Base-by-base conservation (phyloP, 2,888 invertebrate species). In the Thecocarcelia acutangulata region DNA sequence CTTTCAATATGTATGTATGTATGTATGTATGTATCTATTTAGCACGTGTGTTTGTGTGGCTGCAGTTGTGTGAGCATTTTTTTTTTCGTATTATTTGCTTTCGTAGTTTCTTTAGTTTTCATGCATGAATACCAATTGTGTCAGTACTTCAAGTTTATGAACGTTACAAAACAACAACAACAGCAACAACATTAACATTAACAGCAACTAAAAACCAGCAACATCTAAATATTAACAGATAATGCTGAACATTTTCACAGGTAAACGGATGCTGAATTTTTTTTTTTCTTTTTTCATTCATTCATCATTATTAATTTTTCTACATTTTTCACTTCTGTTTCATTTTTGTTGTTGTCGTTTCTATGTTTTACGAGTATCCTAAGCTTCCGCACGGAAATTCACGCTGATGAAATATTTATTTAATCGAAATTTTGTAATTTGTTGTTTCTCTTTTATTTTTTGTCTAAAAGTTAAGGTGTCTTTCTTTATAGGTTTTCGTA, bases 121-220 rank as follows among this genome's bases (percentile, higher is more conserved):
- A 82, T 82, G 69, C 76, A 72, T 78, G 78, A 78, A 82, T 82
- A 74, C 72, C 76, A 82, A 78, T 78, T 82, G 70, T 82, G 68
- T 70, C 66, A 78, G 74, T 77, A 74, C 74, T 78, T 74, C 78
- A 78, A 75, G 69, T 82, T 82, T 78, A 66, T 61, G 50, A 82
- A 64, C 61, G 24, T 61, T 73, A 15, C 13, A 33, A 80, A 66
- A 24, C 56, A 17, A 56, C 66, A 69, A 24, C 17, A 56, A 15
- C 61, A n/a, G 56, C 54, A 73, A 19, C 9, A 64, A 66, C n/a
- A n/a, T n/a, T n/a, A n/a, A n/a, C n/a, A n/a, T n/a, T n/a, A n/a
- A n/a, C 37, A 46, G 33, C 33, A 5, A 33, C 33, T 1, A 33
- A 8, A 3, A 5, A 33, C 33, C 33, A 33, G 15, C 37, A 42